Conservation (phyloP, 2,888 invertebrate species). For the Calameuta idolon region DNA sequence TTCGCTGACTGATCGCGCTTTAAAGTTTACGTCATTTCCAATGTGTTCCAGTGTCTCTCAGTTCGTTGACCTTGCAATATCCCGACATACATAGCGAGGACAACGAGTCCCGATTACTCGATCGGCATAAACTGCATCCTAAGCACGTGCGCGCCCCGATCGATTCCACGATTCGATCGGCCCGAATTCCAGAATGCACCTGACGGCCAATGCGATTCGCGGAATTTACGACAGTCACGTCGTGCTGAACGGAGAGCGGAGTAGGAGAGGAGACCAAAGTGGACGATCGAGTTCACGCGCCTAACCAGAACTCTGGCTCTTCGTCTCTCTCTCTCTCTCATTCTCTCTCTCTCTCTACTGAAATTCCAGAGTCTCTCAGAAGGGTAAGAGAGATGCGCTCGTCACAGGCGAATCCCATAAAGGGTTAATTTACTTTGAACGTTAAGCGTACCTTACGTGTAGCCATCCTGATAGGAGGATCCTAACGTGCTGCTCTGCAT, state of each 20-base stretch:
- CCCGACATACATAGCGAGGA: slow-evolving; percentile 28
- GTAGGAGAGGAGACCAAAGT: too few species aligned
- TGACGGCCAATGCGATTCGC: neutral
- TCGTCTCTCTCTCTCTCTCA: too few species aligned
- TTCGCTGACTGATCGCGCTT: neutral
- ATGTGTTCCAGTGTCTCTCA: slow-evolving; percentile 2
- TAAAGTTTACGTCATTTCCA: neutral
- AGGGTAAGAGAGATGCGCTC: neutral
- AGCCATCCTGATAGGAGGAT: neutral
- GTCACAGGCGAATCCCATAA: neutral
- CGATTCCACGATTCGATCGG: neutral
- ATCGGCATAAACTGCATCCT: slow-evolving; percentile 30
- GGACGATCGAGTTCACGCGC: neutral
- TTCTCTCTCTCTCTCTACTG: too few species aligned
- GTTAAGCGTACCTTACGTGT: neutral
- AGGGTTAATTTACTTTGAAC: neutral
- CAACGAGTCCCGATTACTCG: slow-evolving; percentile 18
- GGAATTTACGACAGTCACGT: neutral
- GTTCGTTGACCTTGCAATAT: slow-evolving; percentile 42
- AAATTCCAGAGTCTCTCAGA: neutral
- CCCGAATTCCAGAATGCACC: neutral
- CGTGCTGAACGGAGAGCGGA: neutral
- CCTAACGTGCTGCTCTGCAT: neutral
- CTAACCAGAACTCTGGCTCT: neutral
- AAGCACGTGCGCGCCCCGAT: neutral